Percentiles rank a stretch among this genome's conserved stretches.
Evolutionary conservation across 2,797 vertebrate genomes (phyloP).

Genomic region (Helarctos malayanus): DNA sequence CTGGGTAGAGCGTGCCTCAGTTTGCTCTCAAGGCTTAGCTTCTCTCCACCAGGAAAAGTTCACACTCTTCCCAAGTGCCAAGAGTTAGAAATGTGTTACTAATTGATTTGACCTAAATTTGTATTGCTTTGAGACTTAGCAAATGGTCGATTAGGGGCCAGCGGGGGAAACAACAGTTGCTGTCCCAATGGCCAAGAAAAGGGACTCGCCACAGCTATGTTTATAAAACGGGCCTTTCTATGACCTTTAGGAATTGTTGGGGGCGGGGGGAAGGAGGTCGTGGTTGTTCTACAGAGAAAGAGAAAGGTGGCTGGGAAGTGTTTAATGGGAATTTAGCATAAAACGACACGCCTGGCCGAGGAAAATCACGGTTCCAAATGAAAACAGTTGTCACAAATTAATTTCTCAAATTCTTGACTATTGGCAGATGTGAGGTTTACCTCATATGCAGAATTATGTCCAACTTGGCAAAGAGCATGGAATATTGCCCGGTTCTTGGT

Average conservation of each 20-base stretch:
- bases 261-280: neutral
- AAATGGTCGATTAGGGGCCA: neutral
- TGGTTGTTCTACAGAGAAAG: neutral
- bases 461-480: conserved; percentile 65
- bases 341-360: neutral
- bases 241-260: neutral
- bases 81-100: conserved; percentile 65
- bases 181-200: neutral
- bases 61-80: neutral
- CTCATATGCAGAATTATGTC: neutral
- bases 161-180: neutral
- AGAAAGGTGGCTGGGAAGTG: neutral
- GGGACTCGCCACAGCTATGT: neutral
- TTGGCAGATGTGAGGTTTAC: conserved; percentile 46
- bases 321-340: neutral
- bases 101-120: conserved; percentile 63
- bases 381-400: conserved; percentile 52
- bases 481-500: neutral
- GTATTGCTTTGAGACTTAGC: conserved; percentile 61
- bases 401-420: conserved; percentile 34
- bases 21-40: neutral
- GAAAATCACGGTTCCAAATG: neutral
- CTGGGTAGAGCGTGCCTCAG: neutral
- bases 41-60: neutral
- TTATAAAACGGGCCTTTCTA: neutral